Evolutionary conservation across 1,140 invertebrate species (phyloP), one percentile per base, ranked within the genome.

Genomic region (Proctacanthus coquilletti): DNA sequence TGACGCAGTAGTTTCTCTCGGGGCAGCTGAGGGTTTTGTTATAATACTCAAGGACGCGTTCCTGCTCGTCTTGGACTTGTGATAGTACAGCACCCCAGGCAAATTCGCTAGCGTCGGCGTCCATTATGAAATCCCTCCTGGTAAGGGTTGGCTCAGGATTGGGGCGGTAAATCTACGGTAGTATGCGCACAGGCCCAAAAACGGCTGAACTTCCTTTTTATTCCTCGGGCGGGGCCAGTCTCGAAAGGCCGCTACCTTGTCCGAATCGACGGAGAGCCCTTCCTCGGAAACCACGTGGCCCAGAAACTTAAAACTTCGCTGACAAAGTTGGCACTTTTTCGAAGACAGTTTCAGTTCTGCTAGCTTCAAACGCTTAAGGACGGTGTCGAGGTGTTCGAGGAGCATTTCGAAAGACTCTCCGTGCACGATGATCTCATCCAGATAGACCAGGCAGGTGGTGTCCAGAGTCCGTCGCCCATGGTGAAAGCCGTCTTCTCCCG

Each of bases 401-500:
- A 65, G 61, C n/a, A 53, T 42, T 0, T 57, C 49, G 31, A 64
- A 62, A 3, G 45, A 44, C 11, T 39, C 36, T 6, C 50, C 53
- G 0, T 58, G 29, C 0, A 66, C 34, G 13, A 67, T 51, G 5
- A 66, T 48, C 34, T 66, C 62, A 34, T 65, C 61, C 0, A 65
- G 39, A 38, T 66, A 65, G 2, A 50, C 52, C n/a, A 61, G 45
- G 5, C 51, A 41, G 2, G 36, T 20, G 3, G 60, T 37, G 18
- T 46, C 40, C 9, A 31, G 11, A 4, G 32, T 59, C 53, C 3
- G 63, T 54, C 1, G 60, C 20, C 5, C 63, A 35, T 36, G 5
- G 56, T 49, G 36, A 69, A 69, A 0, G 61, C 63, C 0, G 66
- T 71, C 21, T 58, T 56, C 18, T 52, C 45, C 21, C 42, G 44